Evolutionary conservation across 1,140 invertebrate species (phyloP).

Genomic region (Nasonia longicornis): DNA sequence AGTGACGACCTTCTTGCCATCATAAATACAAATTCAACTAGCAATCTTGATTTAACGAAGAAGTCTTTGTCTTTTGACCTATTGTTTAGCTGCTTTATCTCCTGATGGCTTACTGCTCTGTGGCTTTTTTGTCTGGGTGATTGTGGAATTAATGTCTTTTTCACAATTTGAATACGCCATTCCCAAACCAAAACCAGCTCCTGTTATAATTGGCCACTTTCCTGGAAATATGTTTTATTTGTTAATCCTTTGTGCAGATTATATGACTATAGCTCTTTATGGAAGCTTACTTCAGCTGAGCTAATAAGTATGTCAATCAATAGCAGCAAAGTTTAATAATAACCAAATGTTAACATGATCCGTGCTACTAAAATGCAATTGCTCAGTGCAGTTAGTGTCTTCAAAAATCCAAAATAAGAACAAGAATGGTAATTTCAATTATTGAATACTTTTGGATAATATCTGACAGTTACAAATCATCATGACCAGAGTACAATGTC

Average conservation of each 20-base stretch:
- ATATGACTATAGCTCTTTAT: too few relatives aligned
- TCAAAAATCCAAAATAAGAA: too few relatives aligned
- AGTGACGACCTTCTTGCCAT: constrained; percentile 39
- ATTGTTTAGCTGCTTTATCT: constrained; percentile 45
- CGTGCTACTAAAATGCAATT: too few relatives aligned
- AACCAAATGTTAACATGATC: too few relatives aligned
- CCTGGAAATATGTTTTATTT: constrained; percentile 62
- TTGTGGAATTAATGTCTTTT: constrained; percentile 71
- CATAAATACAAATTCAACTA: constrained; percentile 42
- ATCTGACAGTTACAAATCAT: not conserved
- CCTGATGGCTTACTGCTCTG: constrained; percentile 42
- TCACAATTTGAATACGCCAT: constrained; percentile 84
- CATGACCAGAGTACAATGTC: not conserved
- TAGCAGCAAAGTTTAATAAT: too few relatives aligned
- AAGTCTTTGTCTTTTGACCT: constrained; percentile 26
- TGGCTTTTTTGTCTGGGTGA: constrained; percentile 48
- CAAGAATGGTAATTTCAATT: not conserved
- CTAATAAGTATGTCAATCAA: too few relatives aligned
- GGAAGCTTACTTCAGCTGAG: too few relatives aligned
- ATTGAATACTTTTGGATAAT: not conserved
- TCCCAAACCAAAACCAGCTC: constrained; percentile 80
- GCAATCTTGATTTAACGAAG: constrained; percentile 35
- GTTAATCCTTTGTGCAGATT: not conserved
- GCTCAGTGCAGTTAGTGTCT: too few relatives aligned
- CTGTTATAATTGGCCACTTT: constrained; percentile 80